These are phyloP conservation scores for Gyps fulvus DNA, from an alignment of 2,113 vertebrate species.

Conservation along the genomic window DNA sequence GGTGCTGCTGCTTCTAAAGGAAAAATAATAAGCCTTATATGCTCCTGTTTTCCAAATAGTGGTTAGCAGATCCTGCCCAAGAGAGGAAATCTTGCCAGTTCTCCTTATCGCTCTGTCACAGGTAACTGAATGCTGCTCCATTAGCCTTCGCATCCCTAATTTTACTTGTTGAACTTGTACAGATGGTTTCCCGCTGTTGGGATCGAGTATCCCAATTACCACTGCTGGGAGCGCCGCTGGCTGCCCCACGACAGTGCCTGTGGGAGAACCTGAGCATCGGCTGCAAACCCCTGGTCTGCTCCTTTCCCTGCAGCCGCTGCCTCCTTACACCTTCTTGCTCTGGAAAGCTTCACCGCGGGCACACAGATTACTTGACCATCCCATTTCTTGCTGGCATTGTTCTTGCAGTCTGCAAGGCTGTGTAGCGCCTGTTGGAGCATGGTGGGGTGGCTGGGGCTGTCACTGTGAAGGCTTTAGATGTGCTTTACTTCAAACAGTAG, in stretches of 20 bases:
- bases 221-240: rapidly evolving
- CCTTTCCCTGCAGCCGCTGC: not conserved
- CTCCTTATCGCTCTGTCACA: not conserved
- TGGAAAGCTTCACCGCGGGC: not conserved
- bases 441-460: not conserved
- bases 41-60: not conserved
- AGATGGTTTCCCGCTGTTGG: not conserved
- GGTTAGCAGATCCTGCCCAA: not conserved
- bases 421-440: rapidly evolving
- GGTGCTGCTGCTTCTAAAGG: not conserved
- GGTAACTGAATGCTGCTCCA: not conserved
- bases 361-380: not conserved
- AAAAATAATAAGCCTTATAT: not conserved
- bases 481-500: not conserved
- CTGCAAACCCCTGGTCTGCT: not conserved
- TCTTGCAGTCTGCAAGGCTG: not conserved
- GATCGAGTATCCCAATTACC: not conserved
- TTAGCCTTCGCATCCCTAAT: not conserved
- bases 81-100: conserved; percentile 15
- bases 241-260: rapidly evolving
- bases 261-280: not conserved
- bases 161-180: not conserved
- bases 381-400: not conserved
- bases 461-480: not conserved
- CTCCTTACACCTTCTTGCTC: not conserved